Base-by-base conservation (phyloP, 2,797 vertebrate species). In the Micromesistius poutassou region DNA sequence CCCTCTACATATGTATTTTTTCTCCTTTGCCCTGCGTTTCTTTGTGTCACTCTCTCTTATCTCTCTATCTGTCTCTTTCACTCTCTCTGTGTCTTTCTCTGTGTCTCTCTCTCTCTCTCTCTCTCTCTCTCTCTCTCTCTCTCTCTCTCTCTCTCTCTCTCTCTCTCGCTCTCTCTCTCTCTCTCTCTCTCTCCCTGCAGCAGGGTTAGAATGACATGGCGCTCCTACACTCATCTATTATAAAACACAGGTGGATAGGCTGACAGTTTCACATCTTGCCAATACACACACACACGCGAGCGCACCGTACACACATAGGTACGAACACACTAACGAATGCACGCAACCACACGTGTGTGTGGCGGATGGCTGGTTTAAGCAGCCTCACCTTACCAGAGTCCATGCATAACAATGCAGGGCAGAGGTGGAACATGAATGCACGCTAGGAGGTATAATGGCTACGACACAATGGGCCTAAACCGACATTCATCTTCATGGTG, bases 221-320 rank as follows among this genome's bases (percentile, higher is more conserved):
- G 88, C 89, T 91, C 90, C 88, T 76, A 75, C 73, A 76, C 85
- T 93, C 91, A 94, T 95, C 72, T 81, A 94, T 94, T 92, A 94
- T 94, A 81, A 79, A 94, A 72, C 40, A 78, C 30, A 66, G 78
- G 72, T 0, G 73, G 87, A 90, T 80, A 72, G 82, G 75, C 82
- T 81, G 82, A 83, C 77, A 73, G 68, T 83, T 87, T 85, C 83
- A 77, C 66, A 72, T 87, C 73, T n/a, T 84, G 74, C 40, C 50
- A 74, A 78, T 79, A 71, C 50, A 74, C 28, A 77, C 35, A 30
- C 50, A 42, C 36, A 70, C 55, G 31, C 38, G 12, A 19, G n/a
- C 72, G 22, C 70, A 76, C 50, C 33, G n/a, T 42, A 72, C 42
- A 73, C 25, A 68, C 36, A 73, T 36, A 74, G 5, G 14, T 22